phyloP scores from a whole-genome alignment of 2,113 vertebrate genomes.

The Scomber scombrus region DNA sequence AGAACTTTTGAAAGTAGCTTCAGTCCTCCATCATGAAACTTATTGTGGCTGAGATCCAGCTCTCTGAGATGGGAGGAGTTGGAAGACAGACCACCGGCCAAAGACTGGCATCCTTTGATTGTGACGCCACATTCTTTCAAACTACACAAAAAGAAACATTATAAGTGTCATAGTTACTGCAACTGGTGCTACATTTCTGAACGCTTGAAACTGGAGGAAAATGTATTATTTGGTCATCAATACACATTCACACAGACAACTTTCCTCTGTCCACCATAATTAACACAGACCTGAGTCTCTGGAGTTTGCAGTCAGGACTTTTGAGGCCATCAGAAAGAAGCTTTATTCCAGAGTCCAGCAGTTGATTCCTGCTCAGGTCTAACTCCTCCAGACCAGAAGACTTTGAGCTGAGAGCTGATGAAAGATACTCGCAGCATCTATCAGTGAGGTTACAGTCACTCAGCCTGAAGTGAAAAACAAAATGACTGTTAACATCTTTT shows the following conservation, averaged over 20 bases:
- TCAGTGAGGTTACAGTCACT: constrained; percentile 26
- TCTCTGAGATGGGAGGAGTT: constrained; percentile 11
- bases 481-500: not conserved
- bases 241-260: too few species aligned
- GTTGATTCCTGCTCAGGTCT: constrained; percentile 39
- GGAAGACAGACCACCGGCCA: not conserved
- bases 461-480: constrained; percentile 19
- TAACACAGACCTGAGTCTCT: not conserved
- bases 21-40: not conserved
- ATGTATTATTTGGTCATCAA: too few species aligned
- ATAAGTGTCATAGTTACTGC: too few species aligned
- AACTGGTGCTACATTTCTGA: too few species aligned
- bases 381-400: constrained; percentile 31
- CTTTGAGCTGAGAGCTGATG: not conserved
- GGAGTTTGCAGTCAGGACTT: constrained; percentile 34
- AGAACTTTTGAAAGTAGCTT: not conserved
- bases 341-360: constrained; percentile 26
- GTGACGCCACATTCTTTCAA: constrained; percentile 9
- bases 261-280: too few species aligned
- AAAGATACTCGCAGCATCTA: constrained; percentile 10
- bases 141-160: not conserved
- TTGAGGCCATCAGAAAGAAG: not conserved
- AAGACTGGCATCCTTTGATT: not conserved
- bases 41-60: constrained; percentile 28
- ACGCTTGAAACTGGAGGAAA: too few species aligned